A percentile compares a stretch with the other conserved stretches of the same genome.
Conservation (phyloP, 2,888 invertebrate species). For the Harpagoxenus sublaevis region DNA sequence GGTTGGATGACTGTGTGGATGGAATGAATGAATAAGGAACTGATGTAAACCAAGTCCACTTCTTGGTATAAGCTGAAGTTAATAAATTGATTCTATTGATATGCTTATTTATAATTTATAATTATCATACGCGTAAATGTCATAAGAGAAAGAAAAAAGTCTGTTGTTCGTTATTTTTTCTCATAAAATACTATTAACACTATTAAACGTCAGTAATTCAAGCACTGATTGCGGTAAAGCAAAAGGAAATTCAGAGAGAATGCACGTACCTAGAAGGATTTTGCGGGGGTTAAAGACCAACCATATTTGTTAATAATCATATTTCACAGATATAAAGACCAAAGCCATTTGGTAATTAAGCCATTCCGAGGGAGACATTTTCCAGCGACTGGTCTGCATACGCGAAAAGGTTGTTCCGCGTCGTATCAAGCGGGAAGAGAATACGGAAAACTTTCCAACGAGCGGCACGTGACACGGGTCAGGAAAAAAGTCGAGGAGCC, state of each 20-base stretch:
- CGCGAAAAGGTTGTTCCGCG: conserved; percentile 33
- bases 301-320: conserved; percentile 32
- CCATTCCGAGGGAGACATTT: conserved; percentile 30
- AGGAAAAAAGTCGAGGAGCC: conserved; percentile 35
- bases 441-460: conserved; percentile 47
- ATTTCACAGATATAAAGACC: conserved; percentile 26
- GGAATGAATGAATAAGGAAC: too few species aligned
- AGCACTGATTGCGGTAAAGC: neutral
- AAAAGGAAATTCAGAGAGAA: conserved; percentile 8
- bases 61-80: too few species aligned
- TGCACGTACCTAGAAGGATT: neutral
- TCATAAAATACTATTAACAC: neutral
- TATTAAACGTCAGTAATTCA: neutral
- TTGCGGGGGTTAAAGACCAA: neutral
- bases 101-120: neutral
- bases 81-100: neutral
- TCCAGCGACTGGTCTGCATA: conserved; percentile 29
- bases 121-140: neutral
- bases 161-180: neutral
- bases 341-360: conserved; percentile 42
- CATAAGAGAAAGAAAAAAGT: neutral
- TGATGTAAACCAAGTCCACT: too few species aligned
- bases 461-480: conserved; percentile 47
- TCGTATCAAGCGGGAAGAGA: conserved; percentile 29
- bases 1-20: too few species aligned